A percentile compares a stretch with the other conserved stretches of the same genome.
phyloP scores from a whole-genome alignment of 2,113 vertebrate species.

The Phasianus colchicus region DNA sequence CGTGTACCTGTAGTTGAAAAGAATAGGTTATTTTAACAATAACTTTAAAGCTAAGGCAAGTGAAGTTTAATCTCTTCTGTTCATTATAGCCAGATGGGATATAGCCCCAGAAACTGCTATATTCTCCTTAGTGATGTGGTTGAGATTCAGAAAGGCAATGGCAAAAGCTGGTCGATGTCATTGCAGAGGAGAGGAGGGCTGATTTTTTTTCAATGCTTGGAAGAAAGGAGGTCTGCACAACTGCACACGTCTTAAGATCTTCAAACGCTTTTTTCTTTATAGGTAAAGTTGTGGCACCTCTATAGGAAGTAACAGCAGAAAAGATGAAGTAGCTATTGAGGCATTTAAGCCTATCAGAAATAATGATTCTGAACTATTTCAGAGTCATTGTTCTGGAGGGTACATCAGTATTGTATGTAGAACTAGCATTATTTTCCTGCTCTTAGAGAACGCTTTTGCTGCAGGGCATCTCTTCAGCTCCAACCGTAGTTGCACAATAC shows the following conservation, averaged over 20 bases:
- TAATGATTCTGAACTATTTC: not conserved
- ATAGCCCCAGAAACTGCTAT: not conserved
- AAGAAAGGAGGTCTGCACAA: not conserved
- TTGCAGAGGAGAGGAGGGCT: not conserved
- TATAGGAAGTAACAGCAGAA: not conserved
- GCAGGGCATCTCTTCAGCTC: not conserved
- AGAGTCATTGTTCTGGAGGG: accelerated
- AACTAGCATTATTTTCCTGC: not conserved
- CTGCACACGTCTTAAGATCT: not conserved
- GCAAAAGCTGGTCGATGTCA: not conserved
- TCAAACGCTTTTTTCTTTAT: not conserved
- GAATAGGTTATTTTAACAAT: not conserved
- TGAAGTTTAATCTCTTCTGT: not conserved
- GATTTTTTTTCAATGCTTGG: not conserved
- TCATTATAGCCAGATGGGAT: not conserved
- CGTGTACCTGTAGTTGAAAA: not conserved
- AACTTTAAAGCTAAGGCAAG: not conserved
- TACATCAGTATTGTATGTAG: not conserved
- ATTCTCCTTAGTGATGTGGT: not conserved
- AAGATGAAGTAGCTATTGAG: not conserved
- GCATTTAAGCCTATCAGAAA: not conserved
- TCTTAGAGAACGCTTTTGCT: not conserved
- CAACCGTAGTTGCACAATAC: accelerated
- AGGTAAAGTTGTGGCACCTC: not conserved
- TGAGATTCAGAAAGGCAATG: not conserved